Percentiles rank a stretch among this genome's conserved stretches.
These are phyloP conservation scores for Molanna angustata DNA, from an alignment of 2,888 invertebrate genomes.

Conservation along the genomic window DNA sequence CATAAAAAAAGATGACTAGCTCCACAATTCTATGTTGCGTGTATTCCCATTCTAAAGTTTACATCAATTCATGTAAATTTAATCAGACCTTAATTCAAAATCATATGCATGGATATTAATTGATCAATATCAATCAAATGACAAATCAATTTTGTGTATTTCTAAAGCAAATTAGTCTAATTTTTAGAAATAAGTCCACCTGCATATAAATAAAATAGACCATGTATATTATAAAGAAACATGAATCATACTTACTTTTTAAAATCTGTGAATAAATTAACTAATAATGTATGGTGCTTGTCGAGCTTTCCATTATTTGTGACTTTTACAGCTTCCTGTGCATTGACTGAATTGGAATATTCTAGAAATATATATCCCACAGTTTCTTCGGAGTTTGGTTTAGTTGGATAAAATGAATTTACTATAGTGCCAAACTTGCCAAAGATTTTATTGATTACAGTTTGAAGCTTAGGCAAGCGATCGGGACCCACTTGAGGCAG, in stretches of 20 bases:
- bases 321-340: constrained; percentile 83
- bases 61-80: too few relatives aligned
- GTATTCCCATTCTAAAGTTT: too few relatives aligned
- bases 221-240: constrained; percentile 1
- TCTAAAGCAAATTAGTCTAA: too few relatives aligned
- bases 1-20: too few relatives aligned
- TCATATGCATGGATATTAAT: too few relatives aligned
- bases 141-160: too few relatives aligned
- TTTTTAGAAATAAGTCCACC: too few relatives aligned
- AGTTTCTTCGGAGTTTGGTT: constrained; percentile 73
- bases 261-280: constrained; percentile 94
- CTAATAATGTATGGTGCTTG: constrained; percentile 90
- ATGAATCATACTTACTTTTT: constrained; percentile 66
- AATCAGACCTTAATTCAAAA: too few relatives aligned
- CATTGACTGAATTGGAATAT: constrained; percentile 78
- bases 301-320: constrained; percentile 94
- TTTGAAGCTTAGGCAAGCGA: constrained; percentile 87
- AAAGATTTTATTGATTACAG: constrained; percentile 88
- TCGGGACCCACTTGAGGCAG: constrained; percentile 93
- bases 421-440: constrained; percentile 84
- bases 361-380: constrained; percentile 94
- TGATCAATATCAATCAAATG: too few relatives aligned
- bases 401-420: constrained; percentile 85
- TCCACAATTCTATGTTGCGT: too few relatives aligned
- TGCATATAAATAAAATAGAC: too few relatives aligned